Percentiles rank a stretch among this genome's conserved stretches.
Evolutionary conservation across 1,140 invertebrate genomes (phyloP).

Genomic region (Phymorhynchus buccinoides): DNA sequence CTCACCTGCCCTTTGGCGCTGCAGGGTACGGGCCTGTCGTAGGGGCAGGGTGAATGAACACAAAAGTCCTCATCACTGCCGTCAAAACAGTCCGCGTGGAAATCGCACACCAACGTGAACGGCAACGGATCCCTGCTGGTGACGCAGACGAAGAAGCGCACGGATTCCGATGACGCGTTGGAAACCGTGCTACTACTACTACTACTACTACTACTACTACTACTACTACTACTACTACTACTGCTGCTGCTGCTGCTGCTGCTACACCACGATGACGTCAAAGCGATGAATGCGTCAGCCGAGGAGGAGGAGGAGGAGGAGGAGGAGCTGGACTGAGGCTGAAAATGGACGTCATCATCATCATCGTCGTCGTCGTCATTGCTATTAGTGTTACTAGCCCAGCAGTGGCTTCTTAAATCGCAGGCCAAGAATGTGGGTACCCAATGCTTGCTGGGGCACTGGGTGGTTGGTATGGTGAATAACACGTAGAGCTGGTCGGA

Average conservation of each 20-base stretch:
- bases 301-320: background rate
- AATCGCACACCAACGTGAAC: constrained; percentile 15
- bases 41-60: background rate
- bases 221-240: too few species aligned
- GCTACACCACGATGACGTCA: too few species aligned
- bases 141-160: background rate
- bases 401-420: background rate
- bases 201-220: too few species aligned
- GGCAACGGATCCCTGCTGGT: background rate
- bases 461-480: background rate
- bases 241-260: too few species aligned
- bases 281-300: too few species aligned
- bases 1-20: too few species aligned
- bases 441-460: background rate
- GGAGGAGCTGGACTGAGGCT: background rate
- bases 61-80: constrained; percentile 24
- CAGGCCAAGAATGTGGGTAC: background rate
- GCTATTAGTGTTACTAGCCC: background rate
- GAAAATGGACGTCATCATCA: background rate
- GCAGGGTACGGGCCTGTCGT: too few species aligned
- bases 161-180: too few species aligned
- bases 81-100: background rate
- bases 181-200: too few species aligned
- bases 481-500: too few species aligned
- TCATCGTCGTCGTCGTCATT: too few species aligned